A percentile compares a stretch with the other conserved stretches of the same genome.
phyloP scores from a whole-genome alignment of 1,140 invertebrate genomes.

The Apolygus lucorum region DNA sequence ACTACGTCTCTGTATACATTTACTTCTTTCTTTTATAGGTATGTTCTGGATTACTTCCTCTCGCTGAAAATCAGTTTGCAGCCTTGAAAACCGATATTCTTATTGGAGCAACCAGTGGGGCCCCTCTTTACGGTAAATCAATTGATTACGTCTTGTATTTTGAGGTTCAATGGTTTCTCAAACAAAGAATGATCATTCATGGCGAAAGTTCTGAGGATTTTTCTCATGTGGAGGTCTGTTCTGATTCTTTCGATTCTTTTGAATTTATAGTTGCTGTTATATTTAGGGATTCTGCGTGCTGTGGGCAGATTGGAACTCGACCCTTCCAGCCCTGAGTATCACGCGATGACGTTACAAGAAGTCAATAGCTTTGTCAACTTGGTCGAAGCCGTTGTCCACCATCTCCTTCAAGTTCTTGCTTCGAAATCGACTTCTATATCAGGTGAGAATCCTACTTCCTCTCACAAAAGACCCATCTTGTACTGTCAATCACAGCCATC shows the following conservation, averaged over 20 bases:
- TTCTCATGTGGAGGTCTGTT: neutral
- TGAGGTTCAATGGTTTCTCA: neutral
- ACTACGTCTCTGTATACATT: too few relatives aligned
- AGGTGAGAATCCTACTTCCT: too few relatives aligned
- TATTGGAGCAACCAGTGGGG: constrained; percentile 37
- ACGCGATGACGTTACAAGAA: constrained; percentile 29
- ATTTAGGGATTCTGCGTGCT: constrained; percentile 36
- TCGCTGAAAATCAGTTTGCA: constrained; percentile 37
- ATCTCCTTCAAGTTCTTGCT: constrained; percentile 40
- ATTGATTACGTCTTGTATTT: constrained; percentile 34
- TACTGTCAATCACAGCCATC: too few relatives aligned
- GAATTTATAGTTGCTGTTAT: neutral
- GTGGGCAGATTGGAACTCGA: constrained; percentile 35
- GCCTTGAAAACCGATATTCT: constrained; percentile 40
- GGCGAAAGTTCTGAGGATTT: neutral
- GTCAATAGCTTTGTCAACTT: constrained; percentile 36
- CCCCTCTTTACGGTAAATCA: constrained; percentile 30
- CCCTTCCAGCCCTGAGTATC: constrained; percentile 29
- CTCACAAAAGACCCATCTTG: too few relatives aligned
- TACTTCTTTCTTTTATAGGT: too few relatives aligned
- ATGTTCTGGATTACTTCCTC: constrained; percentile 31
- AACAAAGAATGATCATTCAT: neutral
- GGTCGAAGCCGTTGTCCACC: constrained; percentile 38
- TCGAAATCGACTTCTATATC: constrained; percentile 35
- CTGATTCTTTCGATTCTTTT: neutral